A percentile compares a stretch with the other conserved stretches of the same genome.
These are phyloP conservation scores for Dendrocopos noguchii DNA, from an alignment of 2,113 vertebrate genomes.

Conservation along the genomic window DNA sequence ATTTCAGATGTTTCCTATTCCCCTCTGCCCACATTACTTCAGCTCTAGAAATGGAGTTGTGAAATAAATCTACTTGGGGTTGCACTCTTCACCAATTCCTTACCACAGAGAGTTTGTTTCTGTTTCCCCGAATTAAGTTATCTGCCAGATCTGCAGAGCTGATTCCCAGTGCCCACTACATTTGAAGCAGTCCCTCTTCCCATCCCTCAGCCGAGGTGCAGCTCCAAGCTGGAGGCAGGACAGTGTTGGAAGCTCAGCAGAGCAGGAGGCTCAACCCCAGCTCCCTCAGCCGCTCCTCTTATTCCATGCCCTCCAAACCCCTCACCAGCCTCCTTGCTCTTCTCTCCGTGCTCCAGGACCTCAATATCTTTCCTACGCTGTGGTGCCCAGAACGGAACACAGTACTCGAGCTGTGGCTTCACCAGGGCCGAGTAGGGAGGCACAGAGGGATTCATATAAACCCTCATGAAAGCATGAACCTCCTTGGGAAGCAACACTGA, in stretches of 20 bases:
- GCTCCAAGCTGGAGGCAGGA: neutral
- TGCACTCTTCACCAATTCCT: neutral
- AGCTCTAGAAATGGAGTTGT: neutral
- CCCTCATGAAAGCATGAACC: neutral
- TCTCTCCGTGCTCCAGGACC: too few species aligned
- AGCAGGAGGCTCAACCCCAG: too few species aligned
- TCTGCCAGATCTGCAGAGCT: neutral
- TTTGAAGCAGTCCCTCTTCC: neutral
- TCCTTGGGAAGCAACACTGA: neutral
- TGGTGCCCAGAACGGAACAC: too few species aligned
- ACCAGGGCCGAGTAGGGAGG: too few species aligned
- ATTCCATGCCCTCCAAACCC: too few species aligned
- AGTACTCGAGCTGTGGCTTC: too few species aligned
- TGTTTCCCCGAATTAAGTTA: neutral
- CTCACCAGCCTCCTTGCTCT: too few species aligned
- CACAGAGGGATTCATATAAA: neutral
- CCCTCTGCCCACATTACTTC: neutral
- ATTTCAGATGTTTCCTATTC: neutral
- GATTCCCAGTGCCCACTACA: neutral
- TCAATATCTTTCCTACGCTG: too few species aligned
- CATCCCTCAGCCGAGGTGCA: neutral
- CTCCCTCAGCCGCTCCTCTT: too few species aligned
- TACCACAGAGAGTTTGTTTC: neutral
- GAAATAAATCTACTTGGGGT: neutral
- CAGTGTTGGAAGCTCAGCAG: neutral